Conservation (phyloP, 2,888 invertebrate species). For the Tupiocoris notatus region DNA sequence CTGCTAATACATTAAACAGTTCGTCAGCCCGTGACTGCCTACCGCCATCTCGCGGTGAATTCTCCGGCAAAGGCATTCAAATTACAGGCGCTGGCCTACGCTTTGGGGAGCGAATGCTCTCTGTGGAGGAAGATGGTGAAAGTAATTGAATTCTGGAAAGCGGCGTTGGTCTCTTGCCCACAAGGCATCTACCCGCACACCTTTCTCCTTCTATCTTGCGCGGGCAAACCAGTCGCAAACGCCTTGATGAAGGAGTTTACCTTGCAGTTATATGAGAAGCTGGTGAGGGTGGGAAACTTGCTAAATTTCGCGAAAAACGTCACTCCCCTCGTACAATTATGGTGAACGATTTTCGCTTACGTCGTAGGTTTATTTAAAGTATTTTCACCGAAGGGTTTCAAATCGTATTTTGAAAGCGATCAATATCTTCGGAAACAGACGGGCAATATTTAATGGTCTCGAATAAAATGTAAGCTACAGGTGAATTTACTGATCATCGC, state of each 20-base stretch:
- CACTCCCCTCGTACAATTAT: too few species aligned
- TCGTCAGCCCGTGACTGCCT: background rate
- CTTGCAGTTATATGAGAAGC: background rate
- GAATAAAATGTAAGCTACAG: too few species aligned
- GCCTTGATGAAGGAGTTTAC: background rate
- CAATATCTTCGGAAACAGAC: too few species aligned
- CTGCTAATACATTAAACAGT: background rate
- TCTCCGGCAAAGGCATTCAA: background rate
- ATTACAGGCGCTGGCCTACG: background rate
- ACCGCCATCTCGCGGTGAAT: background rate
- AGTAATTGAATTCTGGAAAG: background rate
- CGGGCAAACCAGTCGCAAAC: background rate
- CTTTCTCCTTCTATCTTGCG: background rate
- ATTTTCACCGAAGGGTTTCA: too few species aligned
- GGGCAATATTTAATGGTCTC: too few species aligned
- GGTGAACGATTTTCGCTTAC: too few species aligned
- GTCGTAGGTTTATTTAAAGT: too few species aligned
- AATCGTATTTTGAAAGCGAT: too few species aligned
- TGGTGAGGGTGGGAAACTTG: background rate
- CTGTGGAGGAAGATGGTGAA: background rate
- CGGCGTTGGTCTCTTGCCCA: background rate
- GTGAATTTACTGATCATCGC: too few species aligned
- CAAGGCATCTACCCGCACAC: background rate
- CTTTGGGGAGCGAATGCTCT: background rate
- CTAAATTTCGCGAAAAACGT: background rate